phyloP scores from a whole-genome alignment of 2,888 invertebrate genomes.

The Spialia ferax region DNA sequence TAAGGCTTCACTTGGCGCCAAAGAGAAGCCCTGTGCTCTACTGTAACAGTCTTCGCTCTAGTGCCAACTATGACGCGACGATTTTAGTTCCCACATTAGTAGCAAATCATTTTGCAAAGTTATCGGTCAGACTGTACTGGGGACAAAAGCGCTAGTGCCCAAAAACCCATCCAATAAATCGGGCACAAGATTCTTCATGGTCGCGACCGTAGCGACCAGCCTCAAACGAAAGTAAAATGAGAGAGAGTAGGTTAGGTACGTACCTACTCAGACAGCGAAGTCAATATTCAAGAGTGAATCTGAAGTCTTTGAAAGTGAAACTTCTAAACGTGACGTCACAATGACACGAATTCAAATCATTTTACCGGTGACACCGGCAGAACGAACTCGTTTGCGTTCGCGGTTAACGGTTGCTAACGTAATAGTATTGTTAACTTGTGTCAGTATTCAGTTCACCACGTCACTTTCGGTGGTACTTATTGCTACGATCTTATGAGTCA shows the following conservation, averaged over 20 bases:
- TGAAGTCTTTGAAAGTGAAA: slow-evolving; percentile 73
- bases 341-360: slow-evolving; percentile 58
- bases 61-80: too few relatives aligned
- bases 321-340: slow-evolving; percentile 65
- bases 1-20: too few relatives aligned
- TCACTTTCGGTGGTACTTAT: background rate
- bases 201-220: background rate
- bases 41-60: too few relatives aligned
- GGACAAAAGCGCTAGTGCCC: too few relatives aligned
- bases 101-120: background rate
- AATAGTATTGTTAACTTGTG: background rate
- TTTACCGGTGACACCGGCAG: slow-evolving; percentile 52
- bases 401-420: slow-evolving; percentile 6
- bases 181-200: background rate
- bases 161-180: background rate
- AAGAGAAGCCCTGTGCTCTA: too few relatives aligned
- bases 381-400: background rate
- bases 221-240: slow-evolving; percentile 68
- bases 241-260: slow-evolving; percentile 61
- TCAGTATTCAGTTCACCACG: background rate
- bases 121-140: too few relatives aligned
- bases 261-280: slow-evolving; percentile 1
- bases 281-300: slow-evolving; percentile 61
- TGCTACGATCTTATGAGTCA: background rate
- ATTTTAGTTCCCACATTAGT: too few relatives aligned